Base-by-base conservation (phyloP, 2,113 vertebrate species). In the Elgaria multicarinata region DNA sequence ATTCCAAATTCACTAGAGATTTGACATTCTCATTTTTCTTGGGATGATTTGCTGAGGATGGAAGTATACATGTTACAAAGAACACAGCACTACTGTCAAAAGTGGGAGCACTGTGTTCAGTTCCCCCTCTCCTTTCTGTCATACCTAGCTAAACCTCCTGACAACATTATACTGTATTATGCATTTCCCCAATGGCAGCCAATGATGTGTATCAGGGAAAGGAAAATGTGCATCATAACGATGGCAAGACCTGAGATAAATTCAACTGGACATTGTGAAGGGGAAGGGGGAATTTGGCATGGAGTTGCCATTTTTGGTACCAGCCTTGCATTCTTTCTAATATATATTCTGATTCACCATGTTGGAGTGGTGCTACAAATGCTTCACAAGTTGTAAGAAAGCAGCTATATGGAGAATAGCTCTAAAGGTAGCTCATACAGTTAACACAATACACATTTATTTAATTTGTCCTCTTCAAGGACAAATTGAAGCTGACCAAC, bases 401-500 rank as follows among this genome's bases (percentile, higher is more conserved):
- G 66, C 66, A 72, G 39, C 46, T 46, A 12, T 16, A 10, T 6
- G 66, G 50, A 91, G 90, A 50, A 90, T 46, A 26, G 24, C 14
- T 86, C 42, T 28, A 36, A 42, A 83, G n/a, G 50, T 87, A 86
- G 18, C 89, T 88, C 50, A 24, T 89, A 44, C 13, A 85, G 2
- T 62, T 64, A 67, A 64, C 28, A 26, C 12, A 81, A 69, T 72
- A 88, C 53, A 53, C 67, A 88, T 58, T 89, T 0, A 64, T 83
- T 89, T 78, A 87, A 44, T 0, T 0, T 90, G 26, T 81, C 86
- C 31, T 91, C 22, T 82, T 72, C 67, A 88, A 82, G 62, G 58
- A 33, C 84, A 86, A 12, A 74, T 67, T 33, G 44, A 89, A 87
- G 26, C 2, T 93, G 81, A 88, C 10, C 89, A 85, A 53, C 3